These are phyloP conservation scores for Tachina lurida DNA, from an alignment of 2,888 invertebrate species.

Conservation along the genomic window DNA sequence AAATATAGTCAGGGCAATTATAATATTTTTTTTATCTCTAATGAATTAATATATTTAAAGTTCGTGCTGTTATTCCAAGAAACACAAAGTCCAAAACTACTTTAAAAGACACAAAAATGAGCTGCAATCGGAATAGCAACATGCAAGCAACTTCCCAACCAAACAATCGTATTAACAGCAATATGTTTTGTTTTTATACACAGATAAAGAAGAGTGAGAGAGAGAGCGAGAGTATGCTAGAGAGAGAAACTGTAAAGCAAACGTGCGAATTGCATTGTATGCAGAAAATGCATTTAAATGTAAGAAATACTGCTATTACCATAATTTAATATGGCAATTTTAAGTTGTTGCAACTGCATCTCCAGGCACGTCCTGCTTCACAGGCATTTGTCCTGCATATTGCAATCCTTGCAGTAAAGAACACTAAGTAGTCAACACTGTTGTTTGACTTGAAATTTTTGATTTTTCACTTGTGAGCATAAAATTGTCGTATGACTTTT, in stretches of 20 bases:
- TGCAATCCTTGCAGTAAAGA: neutral
- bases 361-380: neutral
- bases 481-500: constrained; percentile 27
- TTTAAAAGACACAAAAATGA: neutral
- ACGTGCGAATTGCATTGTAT: constrained; percentile 17
- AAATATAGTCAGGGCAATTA: too few species aligned
- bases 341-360: constrained; percentile 27
- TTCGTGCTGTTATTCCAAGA: neutral
- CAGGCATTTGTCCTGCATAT: constrained; percentile 16
- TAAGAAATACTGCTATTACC: constrained; percentile 64
- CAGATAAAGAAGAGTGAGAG: neutral
- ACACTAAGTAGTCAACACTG: constrained; percentile 22
- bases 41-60: neutral
- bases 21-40: neutral
- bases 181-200: too few species aligned
- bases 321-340: constrained; percentile 69
- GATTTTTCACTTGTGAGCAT: constrained; percentile 45
- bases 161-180: neutral
- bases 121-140: neutral
- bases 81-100: neutral
- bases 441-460: constrained; percentile 53
- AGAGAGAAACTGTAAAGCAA: neutral
- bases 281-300: constrained; percentile 55
- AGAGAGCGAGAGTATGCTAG: neutral
- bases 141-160: neutral